phyloP scores from a whole-genome alignment of 2,888 invertebrate genomes.

The Clistopyga incitator region DNA sequence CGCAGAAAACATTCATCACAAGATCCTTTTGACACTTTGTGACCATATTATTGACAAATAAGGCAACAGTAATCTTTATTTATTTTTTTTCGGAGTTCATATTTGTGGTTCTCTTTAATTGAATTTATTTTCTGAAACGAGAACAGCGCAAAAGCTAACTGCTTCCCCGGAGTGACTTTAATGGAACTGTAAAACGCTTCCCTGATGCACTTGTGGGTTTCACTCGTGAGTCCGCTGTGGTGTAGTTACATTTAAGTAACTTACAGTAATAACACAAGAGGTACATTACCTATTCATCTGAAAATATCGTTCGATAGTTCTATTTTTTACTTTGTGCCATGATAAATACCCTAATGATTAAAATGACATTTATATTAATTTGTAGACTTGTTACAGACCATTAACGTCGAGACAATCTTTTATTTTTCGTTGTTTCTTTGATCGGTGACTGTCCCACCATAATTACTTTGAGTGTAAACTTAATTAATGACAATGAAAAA shows the following conservation, averaged over 20 bases:
- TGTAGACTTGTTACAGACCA: too few relatives aligned
- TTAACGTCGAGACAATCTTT: too few relatives aligned
- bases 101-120: conserved; percentile 27
- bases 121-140: not conserved
- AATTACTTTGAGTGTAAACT: not conserved
- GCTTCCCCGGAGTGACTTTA: conserved; percentile 5
- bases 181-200: conserved; percentile 13
- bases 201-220: not conserved
- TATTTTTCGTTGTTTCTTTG: too few relatives aligned
- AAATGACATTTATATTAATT: too few relatives aligned
- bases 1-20: not conserved
- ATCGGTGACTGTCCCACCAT: too few relatives aligned
- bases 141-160: too few relatives aligned
- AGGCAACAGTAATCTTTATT: conserved; percentile 6
- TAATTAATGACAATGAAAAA: not conserved
- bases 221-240: not conserved
- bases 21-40: not conserved
- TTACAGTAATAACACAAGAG: too few relatives aligned
- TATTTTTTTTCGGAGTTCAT: conserved; percentile 26
- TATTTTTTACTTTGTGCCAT: too few relatives aligned
- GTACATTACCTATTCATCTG: too few relatives aligned
- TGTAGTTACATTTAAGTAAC: too few relatives aligned
- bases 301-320: too few relatives aligned
- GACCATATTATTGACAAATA: not conserved
- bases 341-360: too few relatives aligned